Conservation (phyloP, 2,888 invertebrate species). For the Coleophora flavipennella region DNA sequence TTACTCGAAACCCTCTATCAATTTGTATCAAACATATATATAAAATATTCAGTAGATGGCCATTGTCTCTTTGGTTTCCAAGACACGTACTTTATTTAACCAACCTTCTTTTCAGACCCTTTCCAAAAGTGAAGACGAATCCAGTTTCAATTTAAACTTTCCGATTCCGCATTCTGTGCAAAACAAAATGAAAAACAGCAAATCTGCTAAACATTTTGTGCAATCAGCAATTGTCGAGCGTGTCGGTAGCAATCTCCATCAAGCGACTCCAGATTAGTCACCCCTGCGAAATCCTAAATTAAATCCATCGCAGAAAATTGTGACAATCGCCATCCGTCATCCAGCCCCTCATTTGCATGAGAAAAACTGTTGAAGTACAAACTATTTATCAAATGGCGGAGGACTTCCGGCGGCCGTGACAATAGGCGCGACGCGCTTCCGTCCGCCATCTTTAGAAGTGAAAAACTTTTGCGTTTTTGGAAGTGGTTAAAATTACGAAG, state of each 20-base stretch:
- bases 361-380: constrained; percentile 71
- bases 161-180: constrained; percentile 4
- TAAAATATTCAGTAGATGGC: not conserved
- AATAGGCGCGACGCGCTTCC: constrained; percentile 67
- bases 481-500: too few species aligned
- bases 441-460: constrained; percentile 54
- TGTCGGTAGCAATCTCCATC: constrained; percentile 24
- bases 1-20: too few species aligned
- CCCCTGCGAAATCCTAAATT: constrained; percentile 57
- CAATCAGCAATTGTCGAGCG: constrained; percentile 37
- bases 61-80: constrained; percentile 5
- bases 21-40: too few species aligned
- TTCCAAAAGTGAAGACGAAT: constrained; percentile 6
- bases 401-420: constrained; percentile 67
- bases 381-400: constrained; percentile 71
- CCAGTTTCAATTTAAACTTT: constrained; percentile 14
- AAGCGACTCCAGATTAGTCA: constrained; percentile 40
- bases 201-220: constrained; percentile 14
- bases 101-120: not conserved
- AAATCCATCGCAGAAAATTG: constrained; percentile 68
- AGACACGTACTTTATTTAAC: constrained; percentile 2
- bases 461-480: not conserved
- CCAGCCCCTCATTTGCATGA: constrained; percentile 70
- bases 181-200: constrained; percentile 20
- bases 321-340: constrained; percentile 70